Percentiles rank a stretch among this genome's conserved stretches.
These are phyloP conservation scores for Eristalis pertinax DNA, from an alignment of 2,888 invertebrate genomes.

Conservation along the genomic window DNA sequence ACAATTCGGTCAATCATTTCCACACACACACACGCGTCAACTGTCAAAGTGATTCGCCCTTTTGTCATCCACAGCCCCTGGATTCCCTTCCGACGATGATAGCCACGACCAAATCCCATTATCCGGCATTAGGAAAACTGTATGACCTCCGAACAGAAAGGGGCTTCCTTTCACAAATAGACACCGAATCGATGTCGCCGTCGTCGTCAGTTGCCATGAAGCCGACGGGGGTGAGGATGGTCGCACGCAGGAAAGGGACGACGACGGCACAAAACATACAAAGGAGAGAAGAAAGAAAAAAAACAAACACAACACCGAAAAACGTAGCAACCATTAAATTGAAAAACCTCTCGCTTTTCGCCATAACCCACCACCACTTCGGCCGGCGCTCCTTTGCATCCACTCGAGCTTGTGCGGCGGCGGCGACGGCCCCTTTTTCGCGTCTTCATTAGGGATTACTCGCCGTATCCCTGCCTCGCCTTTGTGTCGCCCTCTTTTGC, in stretches of 20 bases:
- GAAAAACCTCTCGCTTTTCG: conserved; percentile 26
- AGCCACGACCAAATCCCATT: conserved; percentile 53
- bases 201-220: neutral
- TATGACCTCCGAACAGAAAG: conserved; percentile 56
- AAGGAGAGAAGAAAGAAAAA: neutral
- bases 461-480: conserved; percentile 39
- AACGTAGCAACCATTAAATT: conserved; percentile 28
- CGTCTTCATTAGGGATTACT: conserved; percentile 61
- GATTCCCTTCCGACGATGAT: conserved; percentile 12
- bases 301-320: conserved; percentile 5
- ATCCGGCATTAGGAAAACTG: conserved; percentile 59
- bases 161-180: conserved; percentile 25
- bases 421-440: conserved; percentile 20
- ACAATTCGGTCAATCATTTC: conserved; percentile 60
- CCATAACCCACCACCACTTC: neutral
- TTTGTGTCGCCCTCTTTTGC: conserved; percentile 5
- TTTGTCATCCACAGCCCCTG: neutral
- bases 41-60: conserved; percentile 45
- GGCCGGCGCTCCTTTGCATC: neutral
- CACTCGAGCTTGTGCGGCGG: neutral
- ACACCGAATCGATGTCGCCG: conserved; percentile 2
- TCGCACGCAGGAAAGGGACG: neutral
- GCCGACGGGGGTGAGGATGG: neutral
- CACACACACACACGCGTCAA: conserved; percentile 50
- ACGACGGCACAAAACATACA: neutral